Conservation (phyloP, 2,113 vertebrate species). For the Pavo muticus region DNA sequence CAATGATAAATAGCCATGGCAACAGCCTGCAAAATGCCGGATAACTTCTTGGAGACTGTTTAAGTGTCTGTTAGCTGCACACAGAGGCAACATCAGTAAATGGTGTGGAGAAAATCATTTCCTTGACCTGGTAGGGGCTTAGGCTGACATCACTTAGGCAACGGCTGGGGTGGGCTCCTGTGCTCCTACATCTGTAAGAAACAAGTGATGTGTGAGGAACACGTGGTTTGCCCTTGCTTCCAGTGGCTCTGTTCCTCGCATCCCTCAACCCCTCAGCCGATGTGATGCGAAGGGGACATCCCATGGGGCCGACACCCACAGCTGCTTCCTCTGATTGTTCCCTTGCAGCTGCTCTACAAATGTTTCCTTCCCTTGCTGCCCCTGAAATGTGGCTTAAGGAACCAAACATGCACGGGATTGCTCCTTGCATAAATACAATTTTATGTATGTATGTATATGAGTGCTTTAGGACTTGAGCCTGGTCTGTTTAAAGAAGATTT, state of each 20-base stretch:
- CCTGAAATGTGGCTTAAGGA: not conserved
- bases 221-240: not conserved
- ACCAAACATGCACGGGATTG: not conserved
- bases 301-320: not conserved
- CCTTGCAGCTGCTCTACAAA: conserved; percentile 32
- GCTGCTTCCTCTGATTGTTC: conserved; percentile 61
- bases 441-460: not conserved
- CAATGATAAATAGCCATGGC: not conserved
- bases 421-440: not conserved
- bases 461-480: not conserved
- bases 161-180: not conserved
- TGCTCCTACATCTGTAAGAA: not conserved
- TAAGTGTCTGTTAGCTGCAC: not conserved
- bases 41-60: not conserved
- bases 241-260: not conserved
- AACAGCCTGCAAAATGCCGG: not conserved
- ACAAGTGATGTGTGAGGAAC: not conserved
- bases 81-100: not conserved
- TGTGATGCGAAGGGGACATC: conserved; percentile 3
- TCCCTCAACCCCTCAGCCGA: not conserved
- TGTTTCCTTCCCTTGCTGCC: conserved; percentile 42
- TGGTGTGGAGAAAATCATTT: not conserved
- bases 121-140: not conserved
- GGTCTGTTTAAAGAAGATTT: not conserved
- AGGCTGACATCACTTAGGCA: accelerated